Evolutionary conservation across 2,888 invertebrate genomes (phyloP).

Genomic region (Loripinus fragilis): DNA sequence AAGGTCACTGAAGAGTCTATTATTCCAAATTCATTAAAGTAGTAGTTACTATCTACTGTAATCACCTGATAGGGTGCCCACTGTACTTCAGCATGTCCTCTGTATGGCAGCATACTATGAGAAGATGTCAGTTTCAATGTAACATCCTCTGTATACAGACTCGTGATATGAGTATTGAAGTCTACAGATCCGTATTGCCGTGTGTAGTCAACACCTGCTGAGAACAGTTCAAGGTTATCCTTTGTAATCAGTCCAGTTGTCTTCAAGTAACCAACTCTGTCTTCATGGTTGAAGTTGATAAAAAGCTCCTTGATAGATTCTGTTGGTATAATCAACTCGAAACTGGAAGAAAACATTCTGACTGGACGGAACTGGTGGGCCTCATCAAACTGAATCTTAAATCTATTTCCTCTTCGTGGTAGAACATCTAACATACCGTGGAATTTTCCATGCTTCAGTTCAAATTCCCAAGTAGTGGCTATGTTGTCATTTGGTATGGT

Average conservation of each 20-base stretch:
- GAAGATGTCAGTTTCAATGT: slow-evolving; percentile 47
- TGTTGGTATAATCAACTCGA: slow-evolving; percentile 62
- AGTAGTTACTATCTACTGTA: slow-evolving; percentile 38
- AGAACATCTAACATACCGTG: slow-evolving; percentile 38
- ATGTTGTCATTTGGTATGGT: slow-evolving; percentile 48
- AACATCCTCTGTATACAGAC: slow-evolving; percentile 56
- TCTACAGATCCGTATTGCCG: slow-evolving; percentile 38
- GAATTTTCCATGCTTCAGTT: slow-evolving; percentile 10
- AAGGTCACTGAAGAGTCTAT: slow-evolving; percentile 59
- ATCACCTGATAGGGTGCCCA: slow-evolving; percentile 61
- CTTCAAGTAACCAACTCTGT: slow-evolving; percentile 50
- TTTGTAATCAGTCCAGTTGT: slow-evolving; percentile 47
- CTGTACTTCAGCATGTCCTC: slow-evolving; percentile 48
- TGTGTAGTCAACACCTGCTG: slow-evolving; percentile 49
- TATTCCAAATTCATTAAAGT: slow-evolving; percentile 49
- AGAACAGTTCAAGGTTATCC: slow-evolving; percentile 56
- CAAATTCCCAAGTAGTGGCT: slow-evolving; percentile 42
- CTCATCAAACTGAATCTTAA: slow-evolving; percentile 47
- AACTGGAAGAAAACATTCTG: slow-evolving; percentile 39
- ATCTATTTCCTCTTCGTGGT: slow-evolving; percentile 43
- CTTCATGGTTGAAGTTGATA: slow-evolving; percentile 59
- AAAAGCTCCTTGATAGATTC: slow-evolving; percentile 48
- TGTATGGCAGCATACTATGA: slow-evolving; percentile 61
- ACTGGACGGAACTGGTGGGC: slow-evolving; percentile 35
- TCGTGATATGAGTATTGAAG: slow-evolving; percentile 45